A percentile compares a stretch with the other conserved stretches of the same genome.
Conservation (phyloP, 2,797 vertebrate species). For the Xenentodon cancila region DNA sequence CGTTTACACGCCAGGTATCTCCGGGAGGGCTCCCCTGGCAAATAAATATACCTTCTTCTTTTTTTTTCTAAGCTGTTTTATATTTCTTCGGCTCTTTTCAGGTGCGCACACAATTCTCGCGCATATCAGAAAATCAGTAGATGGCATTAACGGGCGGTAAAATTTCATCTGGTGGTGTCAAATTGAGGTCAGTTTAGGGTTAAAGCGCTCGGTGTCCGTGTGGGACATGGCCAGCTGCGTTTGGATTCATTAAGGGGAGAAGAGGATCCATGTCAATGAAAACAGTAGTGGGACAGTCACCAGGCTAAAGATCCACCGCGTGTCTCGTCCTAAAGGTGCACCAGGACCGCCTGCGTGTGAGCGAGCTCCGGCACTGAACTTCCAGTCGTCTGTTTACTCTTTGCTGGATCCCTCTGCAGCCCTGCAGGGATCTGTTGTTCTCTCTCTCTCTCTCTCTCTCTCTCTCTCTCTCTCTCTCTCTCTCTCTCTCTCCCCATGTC, state of each 20-base stretch:
- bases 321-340: conserved; percentile 90
- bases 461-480: conserved; percentile 13
- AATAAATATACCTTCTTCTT: conserved; percentile 35
- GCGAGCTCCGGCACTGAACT: conserved; percentile 47
- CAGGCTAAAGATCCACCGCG: conserved; percentile 88
- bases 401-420: conserved; percentile 41
- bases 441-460: conserved; percentile 13
- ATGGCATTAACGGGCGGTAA: conserved; percentile 96
- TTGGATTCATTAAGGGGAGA: conserved; percentile 90
- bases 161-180: conserved; percentile 98
- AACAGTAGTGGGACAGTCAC: conserved; percentile 94
- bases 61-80: conserved; percentile 21
- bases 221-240: conserved; percentile 98
- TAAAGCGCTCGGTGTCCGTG: conserved; percentile 96
- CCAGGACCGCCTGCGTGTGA: conserved; percentile 53
- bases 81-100: conserved; percentile 42
- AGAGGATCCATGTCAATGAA: conserved; percentile 96
- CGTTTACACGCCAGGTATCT: conserved; percentile 47
- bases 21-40: conserved; percentile 34
- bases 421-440: conserved; percentile 55
- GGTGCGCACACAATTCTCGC: conserved; percentile 35
- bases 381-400: conserved; percentile 64
- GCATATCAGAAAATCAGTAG: conserved; percentile 82
- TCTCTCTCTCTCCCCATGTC: conserved; percentile 20
- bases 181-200: conserved; percentile 98